Conservation (phyloP, 2,113 vertebrate genomes). For the Pterocles gutturalis region DNA sequence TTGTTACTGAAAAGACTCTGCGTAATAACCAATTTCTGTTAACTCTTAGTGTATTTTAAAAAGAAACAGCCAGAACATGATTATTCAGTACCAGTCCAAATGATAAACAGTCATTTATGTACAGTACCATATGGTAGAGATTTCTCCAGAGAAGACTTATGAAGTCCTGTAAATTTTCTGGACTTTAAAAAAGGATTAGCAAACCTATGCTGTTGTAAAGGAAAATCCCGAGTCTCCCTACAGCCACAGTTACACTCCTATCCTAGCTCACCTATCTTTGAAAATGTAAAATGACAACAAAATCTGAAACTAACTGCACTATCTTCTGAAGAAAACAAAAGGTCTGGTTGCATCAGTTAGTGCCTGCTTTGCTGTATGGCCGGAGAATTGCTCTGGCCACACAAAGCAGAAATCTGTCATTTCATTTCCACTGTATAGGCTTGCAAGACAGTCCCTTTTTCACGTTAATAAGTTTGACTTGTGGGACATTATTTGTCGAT, state of each 20-base stretch:
- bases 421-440: neutral
- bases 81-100: neutral
- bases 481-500: neutral
- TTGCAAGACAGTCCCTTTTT: neutral
- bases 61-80: neutral
- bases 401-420: neutral
- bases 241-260: neutral
- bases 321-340: neutral
- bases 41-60: neutral
- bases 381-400: neutral
- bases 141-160: neutral
- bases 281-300: neutral
- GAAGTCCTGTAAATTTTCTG: neutral
- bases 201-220: neutral
- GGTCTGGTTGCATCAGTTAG: neutral
- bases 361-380: neutral
- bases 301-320: neutral
- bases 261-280: neutral
- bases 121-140: accelerated
- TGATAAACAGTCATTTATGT: neutral
- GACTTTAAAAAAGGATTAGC: neutral
- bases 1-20: neutral
- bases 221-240: neutral
- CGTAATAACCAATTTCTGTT: accelerated
- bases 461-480: neutral